Conservation (phyloP, 2,888 invertebrate genomes). For the Gandaritis pyraliata region DNA sequence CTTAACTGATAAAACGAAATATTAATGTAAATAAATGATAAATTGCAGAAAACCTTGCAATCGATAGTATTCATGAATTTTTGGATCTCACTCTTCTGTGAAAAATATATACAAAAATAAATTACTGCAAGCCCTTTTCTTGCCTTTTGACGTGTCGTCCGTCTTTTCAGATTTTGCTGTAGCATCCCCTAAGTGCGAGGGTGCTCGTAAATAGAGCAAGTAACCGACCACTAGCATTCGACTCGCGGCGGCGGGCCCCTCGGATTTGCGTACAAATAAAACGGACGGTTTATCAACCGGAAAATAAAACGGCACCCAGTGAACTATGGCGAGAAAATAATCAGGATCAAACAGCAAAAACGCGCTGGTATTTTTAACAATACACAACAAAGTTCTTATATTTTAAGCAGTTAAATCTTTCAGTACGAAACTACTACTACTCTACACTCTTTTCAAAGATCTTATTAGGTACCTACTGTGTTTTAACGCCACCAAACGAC, state of each 20-base stretch:
- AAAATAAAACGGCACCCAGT: slow-evolving; percentile 61
- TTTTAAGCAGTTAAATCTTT: not conserved
- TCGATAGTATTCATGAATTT: too few species aligned
- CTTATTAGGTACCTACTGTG: not conserved
- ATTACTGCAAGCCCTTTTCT: too few species aligned
- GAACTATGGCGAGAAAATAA: slow-evolving; percentile 47
- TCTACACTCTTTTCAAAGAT: too few species aligned
- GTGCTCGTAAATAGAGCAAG: slow-evolving; percentile 73
- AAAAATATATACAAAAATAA: too few species aligned
- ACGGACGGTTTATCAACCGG: slow-evolving; percentile 70
- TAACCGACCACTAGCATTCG: slow-evolving; percentile 67
- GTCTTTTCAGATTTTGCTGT: slow-evolving; percentile 11
- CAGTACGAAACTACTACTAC: not conserved
- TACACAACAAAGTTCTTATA: not conserved
- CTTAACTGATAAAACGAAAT: too few species aligned
- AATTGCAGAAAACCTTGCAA: too few species aligned
- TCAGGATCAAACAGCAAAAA: slow-evolving; percentile 34
- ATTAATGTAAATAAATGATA: too few species aligned
- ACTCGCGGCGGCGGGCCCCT: slow-evolving; percentile 60
- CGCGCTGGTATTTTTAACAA: slow-evolving; percentile 16
- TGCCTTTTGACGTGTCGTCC: slow-evolving; percentile 4
- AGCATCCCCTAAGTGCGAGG: slow-evolving; percentile 47
- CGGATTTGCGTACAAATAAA: slow-evolving; percentile 79
- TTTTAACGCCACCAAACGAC: not conserved
- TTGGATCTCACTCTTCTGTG: too few species aligned